Evolutionary conservation across 2,113 vertebrate species (phyloP).

Genomic region (Pygathrix nemaeus): DNA sequence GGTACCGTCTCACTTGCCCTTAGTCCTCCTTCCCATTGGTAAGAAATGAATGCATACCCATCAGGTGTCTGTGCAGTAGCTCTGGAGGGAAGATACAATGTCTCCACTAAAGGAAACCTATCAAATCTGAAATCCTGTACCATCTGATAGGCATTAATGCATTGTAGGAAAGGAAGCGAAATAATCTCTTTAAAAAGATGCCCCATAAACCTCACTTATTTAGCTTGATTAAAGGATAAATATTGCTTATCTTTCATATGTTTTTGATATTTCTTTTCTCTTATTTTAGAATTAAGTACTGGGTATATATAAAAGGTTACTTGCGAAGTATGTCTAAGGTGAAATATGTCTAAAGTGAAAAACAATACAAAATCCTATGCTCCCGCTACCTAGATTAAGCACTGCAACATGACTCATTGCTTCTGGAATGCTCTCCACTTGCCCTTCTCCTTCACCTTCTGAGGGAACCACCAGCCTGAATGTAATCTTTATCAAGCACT

Average conservation of each 20-base stretch:
- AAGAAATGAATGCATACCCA: no score
- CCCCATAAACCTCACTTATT: neutral
- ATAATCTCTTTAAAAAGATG: neutral
- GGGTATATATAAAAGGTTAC: neutral
- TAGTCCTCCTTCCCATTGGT: neutral
- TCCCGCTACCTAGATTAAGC: neutral
- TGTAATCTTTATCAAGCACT: no score
- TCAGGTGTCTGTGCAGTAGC: no score
- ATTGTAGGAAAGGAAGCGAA: neutral
- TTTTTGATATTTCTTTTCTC: neutral
- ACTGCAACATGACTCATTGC: no score
- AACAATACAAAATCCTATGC: neutral
- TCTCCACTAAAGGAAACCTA: neutral
- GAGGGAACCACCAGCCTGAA: no score
- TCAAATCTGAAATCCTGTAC: neutral
- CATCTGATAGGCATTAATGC: no score
- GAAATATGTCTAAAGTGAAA: neutral
- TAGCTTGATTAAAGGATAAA: neutral
- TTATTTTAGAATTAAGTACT: neutral
- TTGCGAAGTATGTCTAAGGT: neutral
- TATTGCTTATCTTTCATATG: neutral
- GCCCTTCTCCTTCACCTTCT: no score
- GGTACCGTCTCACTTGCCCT: neutral
- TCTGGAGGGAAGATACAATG: neutral
- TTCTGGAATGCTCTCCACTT: neutral